Conservation (phyloP, 2,797 vertebrate genomes). For the Hydrocynus forskahlii region DNA sequence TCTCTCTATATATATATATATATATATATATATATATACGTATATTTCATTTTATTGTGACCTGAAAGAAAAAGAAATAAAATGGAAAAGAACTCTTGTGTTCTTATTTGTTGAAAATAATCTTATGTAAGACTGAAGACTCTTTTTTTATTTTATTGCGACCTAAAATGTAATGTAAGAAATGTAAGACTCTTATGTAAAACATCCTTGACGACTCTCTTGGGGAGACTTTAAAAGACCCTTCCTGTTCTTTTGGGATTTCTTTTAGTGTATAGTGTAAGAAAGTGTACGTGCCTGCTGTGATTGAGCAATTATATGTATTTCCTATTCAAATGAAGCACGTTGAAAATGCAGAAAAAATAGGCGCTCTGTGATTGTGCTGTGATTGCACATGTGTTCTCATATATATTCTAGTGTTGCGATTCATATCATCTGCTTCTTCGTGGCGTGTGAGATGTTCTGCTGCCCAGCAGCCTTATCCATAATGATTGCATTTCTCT, state of each 20-base stretch:
- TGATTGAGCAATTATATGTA: constrained; percentile 6
- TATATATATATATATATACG: too few relatives aligned
- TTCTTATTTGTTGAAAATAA: too few relatives aligned
- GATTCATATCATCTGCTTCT: neutral
- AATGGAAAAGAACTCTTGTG: neutral
- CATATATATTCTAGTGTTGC: neutral
- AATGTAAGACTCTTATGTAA: constrained; percentile 24
- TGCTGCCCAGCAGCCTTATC: constrained; percentile 8
- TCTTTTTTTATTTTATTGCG: too few relatives aligned
- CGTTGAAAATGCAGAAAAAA: neutral
- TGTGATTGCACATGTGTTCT: constrained; percentile 14
- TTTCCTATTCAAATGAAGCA: constrained; percentile 18
- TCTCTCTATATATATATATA: too few relatives aligned
- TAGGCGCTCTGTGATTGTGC: constrained; percentile 5
- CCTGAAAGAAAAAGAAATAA: constrained; percentile 12
- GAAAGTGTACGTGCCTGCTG: neutral
- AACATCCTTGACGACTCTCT: neutral
- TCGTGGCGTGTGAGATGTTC: neutral
- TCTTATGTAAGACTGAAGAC: too few relatives aligned
- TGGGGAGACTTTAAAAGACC: constrained; percentile 1
- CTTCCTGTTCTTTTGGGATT: neutral
- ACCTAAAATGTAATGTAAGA: too few relatives aligned
- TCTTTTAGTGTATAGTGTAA: constrained; percentile 1
- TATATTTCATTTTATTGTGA: constrained; percentile 3
- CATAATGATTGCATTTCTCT: constrained; percentile 41